phyloP scores from a whole-genome alignment of 2,113 vertebrate genomes.

The Thamnophis sirtalis region DNA sequence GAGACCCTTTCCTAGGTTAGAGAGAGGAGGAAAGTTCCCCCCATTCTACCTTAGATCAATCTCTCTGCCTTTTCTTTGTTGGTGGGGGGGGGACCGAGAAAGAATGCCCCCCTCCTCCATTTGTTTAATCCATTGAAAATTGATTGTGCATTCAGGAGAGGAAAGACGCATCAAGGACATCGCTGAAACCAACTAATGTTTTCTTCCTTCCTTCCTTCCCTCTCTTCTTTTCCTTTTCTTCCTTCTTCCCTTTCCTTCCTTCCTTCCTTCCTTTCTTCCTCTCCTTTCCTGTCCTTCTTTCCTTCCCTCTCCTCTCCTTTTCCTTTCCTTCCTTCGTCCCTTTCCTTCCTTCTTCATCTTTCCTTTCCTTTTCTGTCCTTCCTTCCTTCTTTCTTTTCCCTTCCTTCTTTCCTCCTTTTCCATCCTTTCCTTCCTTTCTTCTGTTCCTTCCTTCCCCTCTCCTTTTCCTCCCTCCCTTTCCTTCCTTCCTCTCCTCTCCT shows the following conservation, averaged over 20 bases:
- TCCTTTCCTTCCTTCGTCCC: too few relatives aligned
- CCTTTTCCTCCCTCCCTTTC: too few relatives aligned
- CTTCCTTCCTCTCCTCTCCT: too few relatives aligned
- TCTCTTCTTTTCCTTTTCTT: not conserved
- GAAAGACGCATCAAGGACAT: conserved; percentile 20
- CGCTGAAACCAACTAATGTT: conserved; percentile 1
- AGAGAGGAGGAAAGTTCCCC: conserved; percentile 13
- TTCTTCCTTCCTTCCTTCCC: not conserved
- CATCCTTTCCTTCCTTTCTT: too few relatives aligned
- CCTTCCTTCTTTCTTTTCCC: not conserved
- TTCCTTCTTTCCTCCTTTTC: too few relatives aligned
- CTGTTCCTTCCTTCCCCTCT: too few relatives aligned
- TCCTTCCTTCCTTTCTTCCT: not conserved
- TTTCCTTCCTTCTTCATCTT: too few relatives aligned
- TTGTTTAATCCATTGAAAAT: conserved; percentile 37
- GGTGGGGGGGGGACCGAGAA: not conserved
- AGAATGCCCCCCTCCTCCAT: not conserved
- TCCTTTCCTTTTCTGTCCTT: not conserved
- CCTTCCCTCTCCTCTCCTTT: too few relatives aligned
- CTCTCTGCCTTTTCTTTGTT: conserved; percentile 60
- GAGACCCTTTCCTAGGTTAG: conserved; percentile 22
- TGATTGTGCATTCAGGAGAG: conserved; percentile 46
- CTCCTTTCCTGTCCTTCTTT: too few relatives aligned
- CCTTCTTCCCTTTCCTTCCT: not conserved
- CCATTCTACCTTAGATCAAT: conserved; percentile 42